A percentile compares a stretch with the other conserved stretches of the same genome.
phyloP scores from a whole-genome alignment of 2,797 vertebrate genomes.

The Hylomyscus alleni region DNA sequence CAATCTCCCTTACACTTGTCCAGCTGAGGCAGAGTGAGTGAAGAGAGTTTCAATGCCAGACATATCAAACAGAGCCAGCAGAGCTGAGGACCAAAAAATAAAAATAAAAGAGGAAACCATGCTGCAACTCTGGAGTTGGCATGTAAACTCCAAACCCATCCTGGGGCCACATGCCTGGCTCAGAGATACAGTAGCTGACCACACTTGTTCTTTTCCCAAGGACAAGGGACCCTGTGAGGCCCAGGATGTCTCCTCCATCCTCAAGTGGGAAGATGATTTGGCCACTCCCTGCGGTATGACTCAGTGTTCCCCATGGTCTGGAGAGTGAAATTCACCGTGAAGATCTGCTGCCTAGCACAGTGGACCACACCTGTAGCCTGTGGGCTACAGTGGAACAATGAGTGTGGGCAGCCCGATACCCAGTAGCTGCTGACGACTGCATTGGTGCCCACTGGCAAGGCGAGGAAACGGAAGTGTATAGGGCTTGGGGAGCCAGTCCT shows the following conservation, averaged over 20 bases:
- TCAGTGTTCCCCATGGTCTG: background rate
- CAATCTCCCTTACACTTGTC: background rate
- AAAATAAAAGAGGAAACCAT: background rate
- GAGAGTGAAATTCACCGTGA: background rate
- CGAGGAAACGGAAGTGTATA: accelerated
- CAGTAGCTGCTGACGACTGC: background rate
- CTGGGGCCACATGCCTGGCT: background rate
- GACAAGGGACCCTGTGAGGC: background rate
- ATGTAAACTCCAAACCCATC: background rate
- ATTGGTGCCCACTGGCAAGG: background rate
- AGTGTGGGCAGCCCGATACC: background rate
- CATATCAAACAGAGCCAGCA: background rate
- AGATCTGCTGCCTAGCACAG: background rate
- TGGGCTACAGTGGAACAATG: background rate
- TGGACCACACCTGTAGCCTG: background rate
- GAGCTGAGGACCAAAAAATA: background rate
- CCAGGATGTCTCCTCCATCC: background rate
- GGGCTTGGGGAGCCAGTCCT: background rate
- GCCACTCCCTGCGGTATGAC: background rate
- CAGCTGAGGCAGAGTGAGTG: background rate
- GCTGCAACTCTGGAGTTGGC: background rate
- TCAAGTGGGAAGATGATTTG: background rate
- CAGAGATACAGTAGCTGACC: background rate
- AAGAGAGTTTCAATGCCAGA: background rate
- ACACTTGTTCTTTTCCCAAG: background rate